Evolutionary conservation across 92 coral and sea anemone genomes (phyloP), one percentile per base, ranked within the genome.

Genomic region (Meandrina meandrites): DNA sequence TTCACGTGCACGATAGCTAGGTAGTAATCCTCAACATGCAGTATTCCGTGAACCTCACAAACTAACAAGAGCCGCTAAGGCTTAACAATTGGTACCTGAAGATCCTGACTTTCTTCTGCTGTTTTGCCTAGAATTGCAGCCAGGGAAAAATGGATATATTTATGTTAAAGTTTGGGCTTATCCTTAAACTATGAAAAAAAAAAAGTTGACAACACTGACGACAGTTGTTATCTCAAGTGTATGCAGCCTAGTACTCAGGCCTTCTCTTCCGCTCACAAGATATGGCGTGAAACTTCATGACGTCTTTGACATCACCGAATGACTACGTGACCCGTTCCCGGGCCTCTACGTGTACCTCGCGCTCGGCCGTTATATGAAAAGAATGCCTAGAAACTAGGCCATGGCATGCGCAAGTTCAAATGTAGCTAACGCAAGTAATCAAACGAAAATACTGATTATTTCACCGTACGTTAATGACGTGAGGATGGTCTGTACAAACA

Each of bases 401-500:
- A n/a, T 60, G 11, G 31, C 64, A 56, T 17, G 17, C 21, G 21
- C 62, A 56, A 56, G 4, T 22, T 71, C 45, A 31, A 36, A 18
- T 71, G 8, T 17, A 31, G 24, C 24, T 71, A 18, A 8, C 17
- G 21, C 1, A 34, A 18, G 76, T 71, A 28, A 53, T 7, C 34
- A 45, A 8, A 48, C 4, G 0, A 21, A 47, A 32, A 9, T 13
- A 35, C n/a, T 48, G 12, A 11, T 22, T 70, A 8, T 18, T 32
- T 40, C 76, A 70, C 62, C 95, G 57, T 91, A 97, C 99, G 94
- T 93, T 50, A 88, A 86, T 32, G 90, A 80, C 3, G 89, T 54
- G 71, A 95, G 79, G 45, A 91, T 62, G 8, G 98, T 92, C 82
- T 95, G 97, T n/a, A 91, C 91, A 80, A 97, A 97, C 66, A 75